Base-by-base conservation (phyloP, 2,113 vertebrate species). In the Pseudopodoces humilis region DNA sequence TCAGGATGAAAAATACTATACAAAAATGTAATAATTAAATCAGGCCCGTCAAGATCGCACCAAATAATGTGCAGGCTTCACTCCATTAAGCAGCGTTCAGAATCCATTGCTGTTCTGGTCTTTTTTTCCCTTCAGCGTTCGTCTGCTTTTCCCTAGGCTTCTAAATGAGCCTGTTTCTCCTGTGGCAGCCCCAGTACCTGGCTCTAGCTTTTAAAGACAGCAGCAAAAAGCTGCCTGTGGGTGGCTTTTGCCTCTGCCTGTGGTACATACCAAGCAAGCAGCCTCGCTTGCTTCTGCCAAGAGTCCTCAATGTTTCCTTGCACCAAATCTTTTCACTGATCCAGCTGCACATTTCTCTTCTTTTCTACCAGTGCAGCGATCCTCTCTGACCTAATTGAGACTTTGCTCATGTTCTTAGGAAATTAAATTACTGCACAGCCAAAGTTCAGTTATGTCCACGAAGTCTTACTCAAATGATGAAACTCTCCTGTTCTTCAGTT, bases 21-120 rank as follows among this genome's bases (percentile, higher is more conserved):
- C 28, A 25, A 86, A 96, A 89, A 82, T 22, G n/a, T 60, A 91
- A 31, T 46, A 81, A 84, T 77, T 95, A 92, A 88, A 92, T 90
- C 72, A 30, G 41, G 30, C 65, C 64, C 21, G 9, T 83, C 88
- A 93, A 64, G 83, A 78, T 35, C 12, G 3, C 47, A 43, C 39
- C 85, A 71, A 81, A 64, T 79, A 83, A 81, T 3, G 2, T 63
- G 91, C 77, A 77, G 70, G 78, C 49, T 81, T 86, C 60, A 60
- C 37, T 78, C 77, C 83, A 65, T 95, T 86, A 90, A 87, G 86
- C 67, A 76, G 31, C 68, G 5, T 88, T 93, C 60, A 56, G 37
- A 84, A 95, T 81, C 71, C 56, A 37, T 69, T 71, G 80, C 59
- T 78, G 30, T 78, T 78, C 65, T 84, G 44, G 46, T 70, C 6